phyloP scores from a whole-genome alignment of 1,140 invertebrate genomes.

The Berghia stephanieae region DNA sequence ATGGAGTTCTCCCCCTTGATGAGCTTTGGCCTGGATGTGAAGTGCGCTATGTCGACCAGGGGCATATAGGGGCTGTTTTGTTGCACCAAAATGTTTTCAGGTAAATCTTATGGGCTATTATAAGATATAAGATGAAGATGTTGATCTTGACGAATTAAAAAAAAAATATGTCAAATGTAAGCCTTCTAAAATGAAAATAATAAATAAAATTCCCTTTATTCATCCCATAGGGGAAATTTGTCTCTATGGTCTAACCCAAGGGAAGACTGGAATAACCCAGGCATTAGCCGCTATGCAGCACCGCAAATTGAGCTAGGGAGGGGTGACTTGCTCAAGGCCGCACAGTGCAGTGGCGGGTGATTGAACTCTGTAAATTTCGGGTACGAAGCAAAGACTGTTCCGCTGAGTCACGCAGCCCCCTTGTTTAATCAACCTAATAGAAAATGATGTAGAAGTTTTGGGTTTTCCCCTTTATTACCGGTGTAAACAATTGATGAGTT shows the following conservation, averaged over 20 bases:
- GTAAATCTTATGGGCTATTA: conserved; percentile 71
- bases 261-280: not conserved
- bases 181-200: not conserved
- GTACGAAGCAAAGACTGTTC: no score
- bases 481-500: no score
- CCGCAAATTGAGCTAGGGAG: no score
- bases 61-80: conserved; percentile 90
- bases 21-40: conserved; percentile 92
- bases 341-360: no score
- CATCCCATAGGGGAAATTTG: not conserved
- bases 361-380: no score
- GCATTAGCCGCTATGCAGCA: no score
- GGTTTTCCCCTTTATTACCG: no score
- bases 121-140: no score
- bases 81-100: conserved; percentile 87
- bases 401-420: not conserved
- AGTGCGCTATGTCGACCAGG: conserved; percentile 82
- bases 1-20: conserved; percentile 81
- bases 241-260: not conserved
- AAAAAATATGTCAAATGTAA: not conserved
- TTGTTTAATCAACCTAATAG: no score
- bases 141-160: not conserved
- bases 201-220: not conserved
- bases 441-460: no score
- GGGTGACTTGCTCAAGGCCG: no score